A percentile compares a stretch with the other conserved stretches of the same genome.
phyloP scores from a whole-genome alignment of 2,797 vertebrate genomes.

The Rhinichthys osculus region DNA sequence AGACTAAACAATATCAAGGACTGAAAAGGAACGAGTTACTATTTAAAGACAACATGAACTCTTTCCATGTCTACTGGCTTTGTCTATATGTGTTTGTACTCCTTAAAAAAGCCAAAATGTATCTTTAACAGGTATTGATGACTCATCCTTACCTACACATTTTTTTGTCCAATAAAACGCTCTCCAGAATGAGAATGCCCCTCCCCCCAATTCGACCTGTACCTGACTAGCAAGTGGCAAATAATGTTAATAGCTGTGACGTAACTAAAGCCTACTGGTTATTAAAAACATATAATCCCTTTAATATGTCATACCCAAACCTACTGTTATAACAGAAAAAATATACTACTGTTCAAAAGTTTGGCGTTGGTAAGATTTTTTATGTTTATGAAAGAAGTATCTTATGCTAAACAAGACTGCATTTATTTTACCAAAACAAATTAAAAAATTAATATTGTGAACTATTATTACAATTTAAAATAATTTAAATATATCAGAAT shows the following conservation, averaged over 20 bases:
- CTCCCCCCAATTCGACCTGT: neutral
- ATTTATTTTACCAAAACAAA: neutral
- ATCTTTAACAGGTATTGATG: neutral
- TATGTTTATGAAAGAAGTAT: neutral
- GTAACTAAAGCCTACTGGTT: neutral
- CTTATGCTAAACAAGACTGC: neutral
- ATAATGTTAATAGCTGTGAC: neutral
- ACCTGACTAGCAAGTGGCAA: neutral
- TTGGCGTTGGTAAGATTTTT: neutral
- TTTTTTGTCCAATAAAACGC: neutral
- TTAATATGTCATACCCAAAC: neutral
- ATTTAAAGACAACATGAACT: constrained; percentile 24
- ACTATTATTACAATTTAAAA: neutral
- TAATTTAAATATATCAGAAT: neutral
- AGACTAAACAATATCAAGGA: constrained; percentile 44
- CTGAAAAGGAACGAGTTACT: constrained; percentile 19
- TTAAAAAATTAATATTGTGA: neutral
- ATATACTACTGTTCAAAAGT: neutral
- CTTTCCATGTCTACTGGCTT: neutral
- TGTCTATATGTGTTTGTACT: neutral
- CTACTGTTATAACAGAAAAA: neutral
- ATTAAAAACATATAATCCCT: neutral
- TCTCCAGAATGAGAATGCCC: neutral
- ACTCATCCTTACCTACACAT: neutral
- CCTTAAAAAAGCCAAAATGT: neutral